phyloP scores from a whole-genome alignment of 2,113 vertebrate genomes.

The Psilopsiagon aymara region DNA sequence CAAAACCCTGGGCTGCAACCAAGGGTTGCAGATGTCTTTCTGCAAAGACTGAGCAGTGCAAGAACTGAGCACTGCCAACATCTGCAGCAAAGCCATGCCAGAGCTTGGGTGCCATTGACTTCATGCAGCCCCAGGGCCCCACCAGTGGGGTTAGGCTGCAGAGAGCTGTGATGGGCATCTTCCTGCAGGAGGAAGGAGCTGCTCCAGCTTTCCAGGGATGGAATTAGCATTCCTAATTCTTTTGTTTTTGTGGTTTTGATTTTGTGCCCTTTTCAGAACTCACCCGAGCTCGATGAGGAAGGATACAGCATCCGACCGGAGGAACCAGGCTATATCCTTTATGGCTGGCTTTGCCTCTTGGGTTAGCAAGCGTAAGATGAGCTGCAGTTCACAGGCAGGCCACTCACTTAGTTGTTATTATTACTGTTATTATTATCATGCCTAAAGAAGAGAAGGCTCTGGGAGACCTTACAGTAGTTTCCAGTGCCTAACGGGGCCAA shows the following conservation, averaged over 20 bases:
- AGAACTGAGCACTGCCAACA: too few relatives aligned
- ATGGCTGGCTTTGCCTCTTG: background rate
- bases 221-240: background rate
- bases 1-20: background rate
- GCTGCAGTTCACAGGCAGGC: background rate
- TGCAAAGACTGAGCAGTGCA: too few relatives aligned
- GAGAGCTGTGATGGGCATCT: background rate
- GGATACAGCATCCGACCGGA: constrained; percentile 96
- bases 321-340: constrained; percentile 94
- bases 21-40: background rate
- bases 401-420: background rate
- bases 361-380: background rate
- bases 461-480: background rate
- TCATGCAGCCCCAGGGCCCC: accelerated
- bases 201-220: background rate
- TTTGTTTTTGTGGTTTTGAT: background rate
- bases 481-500: background rate
- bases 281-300: constrained; percentile 95
- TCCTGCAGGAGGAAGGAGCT: background rate
- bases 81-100: accelerated
- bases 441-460: background rate
- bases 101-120: too few relatives aligned
- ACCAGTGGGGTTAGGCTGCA: accelerated
- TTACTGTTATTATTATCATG: background rate
- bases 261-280: constrained; percentile 80